These are phyloP conservation scores for Heliocidaris tuberculata DNA, from an alignment of 35 echinoderm and acorn worm species.

Conservation along the genomic window DNA sequence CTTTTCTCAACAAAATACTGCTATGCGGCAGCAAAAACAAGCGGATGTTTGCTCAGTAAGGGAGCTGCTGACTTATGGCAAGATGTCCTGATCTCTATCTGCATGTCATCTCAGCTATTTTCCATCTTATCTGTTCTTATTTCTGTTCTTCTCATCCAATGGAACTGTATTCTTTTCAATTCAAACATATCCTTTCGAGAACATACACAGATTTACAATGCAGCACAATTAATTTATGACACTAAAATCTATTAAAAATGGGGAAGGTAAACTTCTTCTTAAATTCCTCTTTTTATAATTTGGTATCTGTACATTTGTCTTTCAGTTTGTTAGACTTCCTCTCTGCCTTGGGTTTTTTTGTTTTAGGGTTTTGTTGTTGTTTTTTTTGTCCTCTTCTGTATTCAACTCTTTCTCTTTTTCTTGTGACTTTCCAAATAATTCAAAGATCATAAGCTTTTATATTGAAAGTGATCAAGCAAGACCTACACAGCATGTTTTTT, in stretches of 20 bases:
- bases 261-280: too few relatives aligned
- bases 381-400: not conserved
- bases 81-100: too few relatives aligned
- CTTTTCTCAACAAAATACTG: not conserved
- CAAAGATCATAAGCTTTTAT: not conserved
- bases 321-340: too few relatives aligned
- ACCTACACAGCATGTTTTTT: not conserved
- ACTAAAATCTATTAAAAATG: too few relatives aligned
- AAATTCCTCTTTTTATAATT: too few relatives aligned
- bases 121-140: too few relatives aligned
- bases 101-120: too few relatives aligned
- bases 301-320: too few relatives aligned
- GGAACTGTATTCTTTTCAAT: too few relatives aligned
- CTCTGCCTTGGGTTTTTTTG: too few relatives aligned
- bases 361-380: too few relatives aligned
- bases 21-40: not conserved
- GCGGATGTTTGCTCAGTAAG: constrained; percentile 36
- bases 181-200: not conserved
- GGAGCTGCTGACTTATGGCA: not conserved
- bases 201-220: not conserved
- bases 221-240: too few relatives aligned
- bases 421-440: not conserved
- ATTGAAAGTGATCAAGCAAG: not conserved
- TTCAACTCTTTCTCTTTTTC: not conserved
- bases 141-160: not conserved